Base-by-base conservation (phyloP, 35 echinoderm and acorn worm species). In the Acanthaster planci region DNA sequence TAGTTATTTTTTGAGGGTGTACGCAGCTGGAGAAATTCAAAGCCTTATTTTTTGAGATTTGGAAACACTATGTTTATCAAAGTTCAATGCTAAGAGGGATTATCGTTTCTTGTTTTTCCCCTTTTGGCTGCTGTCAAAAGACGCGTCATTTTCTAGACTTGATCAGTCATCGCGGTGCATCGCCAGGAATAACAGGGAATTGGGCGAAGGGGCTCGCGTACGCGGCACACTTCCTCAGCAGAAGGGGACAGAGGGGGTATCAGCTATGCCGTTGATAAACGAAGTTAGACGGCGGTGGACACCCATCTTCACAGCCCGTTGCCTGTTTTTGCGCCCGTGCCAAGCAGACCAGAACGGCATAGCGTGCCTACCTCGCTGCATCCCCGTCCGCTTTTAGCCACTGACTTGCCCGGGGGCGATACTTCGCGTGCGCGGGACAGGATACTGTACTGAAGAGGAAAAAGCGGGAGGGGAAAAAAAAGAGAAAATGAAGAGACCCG, bases 321-420 rank as follows among this genome's bases (percentile, higher is more conserved):
- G 30, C 64, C 64, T 72, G 64, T 72, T 72, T 26, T 21, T 72
- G 64, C 64, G 64, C 64, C 64, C 34, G 34, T 72, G 14, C 23
- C 34, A 21, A 72, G 26, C 64, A 72, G 64, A 72, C 64, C 64
- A 72, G 64, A 72, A 72, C 64, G 64, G 64, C 14, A 72, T 72
- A 72, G 64, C 64, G 64, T 72, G 64, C 29, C 26, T 72, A 26
- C 26, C 9, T 72, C 34, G 64, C 10, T 30, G 26, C 22, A 6
- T 12, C 64, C 18, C n/a, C 64, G 64, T 47, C 64, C 64, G 64
- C 30, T 27, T 72, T 7, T 72, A 72, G 64, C 64, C 23, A 72
- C 64, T 10, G 64, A 72, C 34, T 72, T 72, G 64, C 64, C 64
- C 64, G 64, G 23, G 26, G 64, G 64, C 64, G 1, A 34, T 26